These are phyloP conservation scores for Nycticorax nycticorax DNA, from an alignment of 2,113 vertebrate genomes.

Conservation along the genomic window DNA sequence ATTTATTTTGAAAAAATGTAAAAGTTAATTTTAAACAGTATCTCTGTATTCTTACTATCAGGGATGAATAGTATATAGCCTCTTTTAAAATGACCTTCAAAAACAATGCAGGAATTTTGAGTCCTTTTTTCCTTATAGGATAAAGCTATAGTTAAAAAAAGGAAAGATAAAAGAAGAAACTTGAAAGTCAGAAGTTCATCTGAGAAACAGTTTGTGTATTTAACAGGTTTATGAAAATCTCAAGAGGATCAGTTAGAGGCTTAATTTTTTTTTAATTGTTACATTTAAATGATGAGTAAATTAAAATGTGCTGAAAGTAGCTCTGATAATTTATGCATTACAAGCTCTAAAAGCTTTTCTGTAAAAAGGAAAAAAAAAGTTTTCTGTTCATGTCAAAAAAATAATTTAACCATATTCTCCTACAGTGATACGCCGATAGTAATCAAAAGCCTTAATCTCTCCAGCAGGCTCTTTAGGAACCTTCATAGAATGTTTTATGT, in stretches of 20 bases:
- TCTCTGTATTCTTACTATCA: not conserved
- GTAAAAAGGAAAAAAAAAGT: not conserved
- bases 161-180: not conserved
- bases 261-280: not conserved
- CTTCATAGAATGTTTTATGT: not conserved
- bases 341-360: not conserved
- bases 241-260: not conserved
- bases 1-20: not conserved
- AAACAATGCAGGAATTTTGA: not conserved
- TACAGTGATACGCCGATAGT: not conserved
- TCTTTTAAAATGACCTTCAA: not conserved
- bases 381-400: not conserved
- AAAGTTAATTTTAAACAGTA: not conserved
- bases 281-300: slow-evolving; percentile 4
- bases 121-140: not conserved
- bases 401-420: not conserved
- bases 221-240: slow-evolving; percentile 37
- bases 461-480: not conserved
- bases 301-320: not conserved
- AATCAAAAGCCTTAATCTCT: not conserved
- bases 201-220: not conserved
- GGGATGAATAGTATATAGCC: not conserved
- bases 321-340: not conserved
- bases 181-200: not conserved
- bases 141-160: not conserved